phyloP scores from a whole-genome alignment of 2,797 vertebrate genomes.

The Limosa lapponica region DNA sequence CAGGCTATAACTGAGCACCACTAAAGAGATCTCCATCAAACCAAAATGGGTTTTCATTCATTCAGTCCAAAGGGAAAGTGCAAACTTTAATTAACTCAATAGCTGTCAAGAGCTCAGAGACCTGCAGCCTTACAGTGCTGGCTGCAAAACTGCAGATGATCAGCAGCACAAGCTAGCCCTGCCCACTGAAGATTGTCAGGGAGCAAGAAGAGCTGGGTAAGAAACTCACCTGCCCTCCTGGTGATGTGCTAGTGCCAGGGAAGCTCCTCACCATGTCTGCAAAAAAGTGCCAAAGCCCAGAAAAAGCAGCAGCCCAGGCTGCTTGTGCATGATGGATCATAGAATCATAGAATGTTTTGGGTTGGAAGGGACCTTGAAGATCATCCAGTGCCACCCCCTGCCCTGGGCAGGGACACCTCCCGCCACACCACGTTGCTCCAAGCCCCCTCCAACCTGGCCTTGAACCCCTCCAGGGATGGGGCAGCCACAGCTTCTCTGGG shows the following conservation, averaged over 20 bases:
- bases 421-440: neutral
- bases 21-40: neutral
- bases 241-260: neutral
- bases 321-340: fast-evolving
- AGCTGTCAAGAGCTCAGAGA: neutral
- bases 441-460: neutral
- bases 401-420: neutral
- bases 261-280: neutral
- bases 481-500: neutral
- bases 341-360: neutral
- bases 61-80: neutral
- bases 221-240: neutral
- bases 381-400: neutral
- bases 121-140: neutral
- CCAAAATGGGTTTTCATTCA: neutral
- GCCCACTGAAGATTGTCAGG: neutral
- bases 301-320: fast-evolving
- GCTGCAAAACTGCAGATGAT: neutral
- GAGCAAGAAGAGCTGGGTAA: neutral
- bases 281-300: neutral
- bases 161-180: neutral
- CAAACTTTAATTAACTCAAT: neutral
- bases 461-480: neutral
- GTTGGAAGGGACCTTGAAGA: neutral
- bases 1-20: neutral